These are phyloP conservation scores for Centropus bengalensis DNA, from an alignment of 2,113 vertebrate genomes.

Conservation along the genomic window DNA sequence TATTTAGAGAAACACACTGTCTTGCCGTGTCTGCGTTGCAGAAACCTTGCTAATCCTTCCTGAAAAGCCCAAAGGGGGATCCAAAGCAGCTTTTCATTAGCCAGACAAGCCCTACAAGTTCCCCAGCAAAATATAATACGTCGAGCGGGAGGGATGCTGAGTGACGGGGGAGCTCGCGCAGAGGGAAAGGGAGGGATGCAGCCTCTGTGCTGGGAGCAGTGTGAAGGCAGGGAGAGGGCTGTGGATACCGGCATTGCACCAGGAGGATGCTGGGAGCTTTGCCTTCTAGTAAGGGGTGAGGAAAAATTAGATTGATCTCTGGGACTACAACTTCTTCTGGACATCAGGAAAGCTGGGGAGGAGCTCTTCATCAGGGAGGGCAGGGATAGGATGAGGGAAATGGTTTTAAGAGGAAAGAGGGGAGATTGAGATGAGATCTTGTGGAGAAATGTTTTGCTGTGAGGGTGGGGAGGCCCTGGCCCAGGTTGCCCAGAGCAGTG, in stretches of 20 bases:
- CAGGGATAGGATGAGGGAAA: too few relatives aligned
- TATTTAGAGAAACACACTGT: constrained; percentile 57
- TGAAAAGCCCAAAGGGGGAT: constrained; percentile 64
- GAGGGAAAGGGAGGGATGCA: not conserved
- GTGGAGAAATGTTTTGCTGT: too few relatives aligned
- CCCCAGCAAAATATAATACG: not conserved
- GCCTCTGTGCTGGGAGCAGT: not conserved
- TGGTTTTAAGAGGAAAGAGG: too few relatives aligned
- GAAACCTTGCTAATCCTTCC: constrained; percentile 65
- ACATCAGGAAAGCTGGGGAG: too few relatives aligned
- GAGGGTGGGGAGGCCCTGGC: too few relatives aligned
- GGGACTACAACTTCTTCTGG: fast-evolving
- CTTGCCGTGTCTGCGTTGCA: constrained; percentile 60
- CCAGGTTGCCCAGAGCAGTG: too few relatives aligned
- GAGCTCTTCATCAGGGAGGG: too few relatives aligned
- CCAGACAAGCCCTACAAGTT: constrained; percentile 55
- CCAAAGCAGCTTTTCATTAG: constrained; percentile 68
- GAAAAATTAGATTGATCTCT: fast-evolving
- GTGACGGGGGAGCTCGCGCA: fast-evolving
- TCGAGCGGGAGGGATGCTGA: not conserved
- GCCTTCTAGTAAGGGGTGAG: fast-evolving
- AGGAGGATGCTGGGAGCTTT: not conserved
- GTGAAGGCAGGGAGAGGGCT: not conserved
- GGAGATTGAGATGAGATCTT: too few relatives aligned
- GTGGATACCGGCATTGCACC: fast-evolving